phyloP scores from a whole-genome alignment of 2,113 vertebrate genomes.

The Craseonycteris thonglongyai region DNA sequence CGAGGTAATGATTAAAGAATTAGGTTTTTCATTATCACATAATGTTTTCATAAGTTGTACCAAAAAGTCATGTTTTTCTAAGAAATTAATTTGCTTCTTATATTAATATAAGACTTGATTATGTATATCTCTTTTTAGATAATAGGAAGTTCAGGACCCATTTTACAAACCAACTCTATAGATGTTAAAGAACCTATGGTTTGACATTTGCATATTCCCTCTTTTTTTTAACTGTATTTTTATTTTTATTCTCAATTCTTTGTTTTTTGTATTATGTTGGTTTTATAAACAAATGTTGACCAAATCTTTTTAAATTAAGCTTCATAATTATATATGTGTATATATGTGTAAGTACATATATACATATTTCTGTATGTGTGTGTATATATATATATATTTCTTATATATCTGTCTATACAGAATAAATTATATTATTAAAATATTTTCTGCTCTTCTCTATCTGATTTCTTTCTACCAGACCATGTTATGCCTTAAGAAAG shows the following conservation, averaged over 20 bases:
- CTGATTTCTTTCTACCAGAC: background rate
- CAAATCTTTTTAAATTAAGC: background rate
- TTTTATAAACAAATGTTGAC: background rate
- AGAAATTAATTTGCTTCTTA: background rate
- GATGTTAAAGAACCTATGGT: background rate
- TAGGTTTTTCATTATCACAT: background rate
- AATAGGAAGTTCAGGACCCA: background rate
- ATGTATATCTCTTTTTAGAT: background rate
- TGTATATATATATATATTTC: background rate
- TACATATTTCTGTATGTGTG: background rate
- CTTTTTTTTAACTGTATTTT: background rate
- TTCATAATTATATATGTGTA: background rate
- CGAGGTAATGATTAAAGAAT: background rate
- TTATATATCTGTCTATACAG: background rate
- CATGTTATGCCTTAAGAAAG: background rate
- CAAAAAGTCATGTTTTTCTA: background rate
- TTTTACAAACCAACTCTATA: background rate
- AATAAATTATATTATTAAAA: background rate
- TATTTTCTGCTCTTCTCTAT: background rate
- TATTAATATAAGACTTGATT: background rate
- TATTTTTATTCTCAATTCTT: background rate
- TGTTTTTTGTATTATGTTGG: background rate
- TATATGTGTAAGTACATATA: background rate
- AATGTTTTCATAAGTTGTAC: background rate
- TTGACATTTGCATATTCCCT: background rate